A percentile compares a stretch with the other conserved stretches of the same genome.
Evolutionary conservation across 1,140 invertebrate species (phyloP).

Genomic region (Habropoda laboriosa): DNA sequence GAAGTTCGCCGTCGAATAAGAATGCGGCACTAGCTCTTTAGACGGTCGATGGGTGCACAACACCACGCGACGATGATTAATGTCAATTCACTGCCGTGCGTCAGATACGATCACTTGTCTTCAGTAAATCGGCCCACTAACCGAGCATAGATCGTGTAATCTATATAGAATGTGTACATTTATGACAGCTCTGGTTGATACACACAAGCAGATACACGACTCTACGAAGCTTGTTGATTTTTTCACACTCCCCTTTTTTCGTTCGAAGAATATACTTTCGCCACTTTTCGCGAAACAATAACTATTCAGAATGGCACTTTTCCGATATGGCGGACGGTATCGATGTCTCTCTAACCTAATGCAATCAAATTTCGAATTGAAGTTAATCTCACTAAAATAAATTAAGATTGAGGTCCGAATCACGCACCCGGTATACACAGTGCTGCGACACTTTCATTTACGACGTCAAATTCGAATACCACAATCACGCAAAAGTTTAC

Average conservation of each 20-base stretch:
- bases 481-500: slow-evolving; percentile 23
- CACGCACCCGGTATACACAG: slow-evolving; percentile 57
- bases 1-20: slow-evolving; percentile 54
- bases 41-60: slow-evolving; percentile 43
- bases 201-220: slow-evolving; percentile 38
- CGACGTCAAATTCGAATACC: slow-evolving; percentile 14
- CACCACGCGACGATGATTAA: slow-evolving; percentile 58
- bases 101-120: slow-evolving; percentile 65
- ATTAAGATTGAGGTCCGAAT: slow-evolving; percentile 25
- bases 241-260: slow-evolving; percentile 26
- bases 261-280: not conserved
- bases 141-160: slow-evolving; percentile 70
- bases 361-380: not conserved
- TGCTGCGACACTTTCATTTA: slow-evolving; percentile 65
- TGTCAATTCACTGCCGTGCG: slow-evolving; percentile 64
- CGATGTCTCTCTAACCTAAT: slow-evolving; percentile 13
- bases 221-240: slow-evolving; percentile 25
- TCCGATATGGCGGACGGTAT: not conserved
- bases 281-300: slow-evolving; percentile 8
- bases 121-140: slow-evolving; percentile 63
- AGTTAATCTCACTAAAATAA: slow-evolving; percentile 23
- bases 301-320: slow-evolving; percentile 10
- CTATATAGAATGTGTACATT: slow-evolving; percentile 69
- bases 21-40: slow-evolving; percentile 58
- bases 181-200: slow-evolving; percentile 62